Base-by-base conservation (phyloP, 2,888 invertebrate genomes). In the Sesia apiformis region DNA sequence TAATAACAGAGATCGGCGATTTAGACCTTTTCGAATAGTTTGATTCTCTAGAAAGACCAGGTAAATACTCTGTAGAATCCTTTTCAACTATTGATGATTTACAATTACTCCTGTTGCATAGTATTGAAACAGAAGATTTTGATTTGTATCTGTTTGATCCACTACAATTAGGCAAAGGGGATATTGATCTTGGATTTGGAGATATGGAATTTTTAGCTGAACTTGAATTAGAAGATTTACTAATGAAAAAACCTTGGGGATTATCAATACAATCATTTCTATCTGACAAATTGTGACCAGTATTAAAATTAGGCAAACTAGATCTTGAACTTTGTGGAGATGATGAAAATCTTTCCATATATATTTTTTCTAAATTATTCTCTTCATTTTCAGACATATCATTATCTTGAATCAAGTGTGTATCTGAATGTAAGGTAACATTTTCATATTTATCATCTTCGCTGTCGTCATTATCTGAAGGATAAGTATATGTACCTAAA, bases 321-420 rank as follows among this genome's bases (percentile, higher is more conserved):
- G 76, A 72, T 61, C 61, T 69, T 43, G 65, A 72, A 51, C 70
- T 76, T 58, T 65, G 67, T 3, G 80, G 74, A 46, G 84, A 78
- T 52, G 61, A 60, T 49, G 74, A 72, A 59, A 89, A 88, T 55
- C 81, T 76, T 58, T 86, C 81, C 61, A 74, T 70, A 55, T 88
- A 87, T 39, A 86, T 70, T 64, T 79, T 81, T 67, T 88, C 86
- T 62, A 88, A 74, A 64, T 80, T 72, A 62, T 86, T 85, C 6
- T 81, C 78, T 52, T 70, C 67, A 49, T 40, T 50, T 38, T 50
- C 38, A 4, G 38, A 38, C 7, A 50, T 38, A 3, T 50, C 50
- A 38, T 39, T 50, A 50, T 65, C 62, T 38, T 63, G 54, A 53
- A 52, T 49, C 7, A 69, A 71, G 57, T 69, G 67, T 57, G 63